Evolutionary conservation across 2,797 vertebrate genomes (phyloP).

Genomic region (Orestias chungarensis): DNA sequence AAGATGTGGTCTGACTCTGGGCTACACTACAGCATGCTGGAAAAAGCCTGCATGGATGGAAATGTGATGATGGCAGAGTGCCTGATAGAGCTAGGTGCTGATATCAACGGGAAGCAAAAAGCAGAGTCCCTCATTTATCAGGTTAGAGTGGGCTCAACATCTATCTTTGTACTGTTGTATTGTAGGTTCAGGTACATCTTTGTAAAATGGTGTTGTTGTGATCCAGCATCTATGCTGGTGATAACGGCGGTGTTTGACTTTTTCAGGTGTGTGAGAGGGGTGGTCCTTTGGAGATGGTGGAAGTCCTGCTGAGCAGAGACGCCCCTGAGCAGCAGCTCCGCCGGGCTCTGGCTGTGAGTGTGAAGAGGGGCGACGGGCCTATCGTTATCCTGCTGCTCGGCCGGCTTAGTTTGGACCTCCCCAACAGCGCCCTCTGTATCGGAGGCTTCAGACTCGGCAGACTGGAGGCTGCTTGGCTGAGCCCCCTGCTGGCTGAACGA

Average conservation of each 20-base stretch:
- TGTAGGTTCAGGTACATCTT: no score
- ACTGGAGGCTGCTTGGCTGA: conserved; percentile 90
- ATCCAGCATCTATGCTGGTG: background rate
- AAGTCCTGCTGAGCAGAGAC: conserved; percentile 86
- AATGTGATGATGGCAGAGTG: conserved; percentile 88
- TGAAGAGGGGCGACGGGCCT: conserved; percentile 84
- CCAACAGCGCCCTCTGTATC: conserved; percentile 91
- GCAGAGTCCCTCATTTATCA: conserved; percentile 89
- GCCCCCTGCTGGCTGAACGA: conserved; percentile 86
- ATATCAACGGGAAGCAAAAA: conserved; percentile 87
- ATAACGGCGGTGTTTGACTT: background rate
- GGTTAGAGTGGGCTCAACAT: conserved; percentile 73
- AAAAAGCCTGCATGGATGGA: conserved; percentile 87
- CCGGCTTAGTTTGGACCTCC: conserved; percentile 88
- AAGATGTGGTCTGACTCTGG: conserved; percentile 85
- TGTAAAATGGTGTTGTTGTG: background rate
- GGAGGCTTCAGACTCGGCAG: conserved; percentile 90
- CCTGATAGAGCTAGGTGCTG: conserved; percentile 89
- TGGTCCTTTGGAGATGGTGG: conserved; percentile 86
- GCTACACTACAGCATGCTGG: conserved; percentile 86
- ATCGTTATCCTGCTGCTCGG: conserved; percentile 86
- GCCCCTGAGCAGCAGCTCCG: conserved; percentile 90
- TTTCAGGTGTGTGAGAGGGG: conserved; percentile 90
- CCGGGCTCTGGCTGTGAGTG: conserved; percentile 84
- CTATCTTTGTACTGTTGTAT: background rate